These are phyloP conservation scores for Sorex fumeus DNA, from an alignment of 2,113 vertebrate genomes.

Conservation along the genomic window DNA sequence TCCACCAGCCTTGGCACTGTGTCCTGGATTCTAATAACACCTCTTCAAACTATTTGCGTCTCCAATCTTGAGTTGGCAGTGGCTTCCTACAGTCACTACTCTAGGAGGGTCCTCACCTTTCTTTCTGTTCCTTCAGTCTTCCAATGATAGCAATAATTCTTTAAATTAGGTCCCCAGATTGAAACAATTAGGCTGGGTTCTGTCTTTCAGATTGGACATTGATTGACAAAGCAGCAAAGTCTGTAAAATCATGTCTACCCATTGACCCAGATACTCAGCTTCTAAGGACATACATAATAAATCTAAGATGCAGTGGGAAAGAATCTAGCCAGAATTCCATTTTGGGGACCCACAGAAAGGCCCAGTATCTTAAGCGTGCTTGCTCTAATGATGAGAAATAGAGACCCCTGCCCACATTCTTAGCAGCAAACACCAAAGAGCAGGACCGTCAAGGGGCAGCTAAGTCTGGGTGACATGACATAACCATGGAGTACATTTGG, in stretches of 20 bases:
- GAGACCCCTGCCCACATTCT: too few relatives aligned
- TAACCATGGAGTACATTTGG: too few relatives aligned
- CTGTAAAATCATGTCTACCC: constrained; percentile 19
- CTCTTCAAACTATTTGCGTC: not conserved
- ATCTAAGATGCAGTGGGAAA: not conserved
- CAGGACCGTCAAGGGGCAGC: too few relatives aligned
- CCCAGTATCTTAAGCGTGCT: too few relatives aligned
- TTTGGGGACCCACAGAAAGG: too few relatives aligned
- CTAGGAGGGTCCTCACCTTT: not conserved
- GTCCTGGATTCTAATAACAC: not conserved
- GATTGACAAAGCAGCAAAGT: constrained; percentile 2
- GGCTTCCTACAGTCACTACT: not conserved
- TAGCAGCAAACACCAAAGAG: too few relatives aligned
- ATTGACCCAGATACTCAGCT: not conserved
- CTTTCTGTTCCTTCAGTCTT: constrained; percentile 20
- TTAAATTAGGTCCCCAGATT: constrained; percentile 50
- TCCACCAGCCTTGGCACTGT: not conserved
- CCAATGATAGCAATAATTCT: not conserved
- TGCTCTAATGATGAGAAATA: too few relatives aligned
- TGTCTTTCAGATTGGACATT: constrained; percentile 18
- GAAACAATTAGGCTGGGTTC: constrained; percentile 20
- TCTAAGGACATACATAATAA: not conserved
- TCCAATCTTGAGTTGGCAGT: too few relatives aligned
- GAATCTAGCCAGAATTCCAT: not conserved
- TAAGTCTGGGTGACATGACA: too few relatives aligned